Base-by-base conservation (phyloP, 2,113 vertebrate genomes). In the Cheirogaleus medius region DNA sequence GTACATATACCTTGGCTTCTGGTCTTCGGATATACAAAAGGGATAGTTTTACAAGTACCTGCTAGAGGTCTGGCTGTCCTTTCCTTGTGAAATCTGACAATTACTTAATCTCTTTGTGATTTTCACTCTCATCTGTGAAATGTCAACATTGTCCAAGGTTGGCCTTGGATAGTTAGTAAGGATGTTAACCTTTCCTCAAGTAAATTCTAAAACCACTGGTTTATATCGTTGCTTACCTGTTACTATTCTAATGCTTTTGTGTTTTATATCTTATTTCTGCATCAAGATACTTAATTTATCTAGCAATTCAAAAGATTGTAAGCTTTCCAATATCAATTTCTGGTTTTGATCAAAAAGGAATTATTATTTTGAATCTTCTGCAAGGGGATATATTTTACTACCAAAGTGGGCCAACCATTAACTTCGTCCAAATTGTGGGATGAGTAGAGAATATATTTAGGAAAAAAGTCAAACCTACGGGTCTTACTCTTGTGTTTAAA, bases 401-500 rank as follows among this genome's bases (percentile, higher is more conserved):
- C 25, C 15, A 6, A 44, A 82, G 11, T n/a, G 5, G 13, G 4
- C 29, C 73, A 87, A 63, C 20, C 49, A 77, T 1, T 44, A 90
- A 64, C 10, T 60, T 82, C 2, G 56, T 4, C 20, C 21, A 63
- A 86, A 32, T 71, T 56, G 5, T 81, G n/a, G 85, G 37, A 49
- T 94, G 54, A 39, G n/a, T 64, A 71, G 29, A 74, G n/a, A 60
- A 60, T 44, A 54, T 60, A 58, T 54, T 89, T 66, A n/a, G 39
- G 6, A 56, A 74, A 27, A 63, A 71, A 37, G 8, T 37, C 18
- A 73, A 78, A 80, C 13, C 8, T 81, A 52, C 11, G n/a, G 39
- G n/a, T 92, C 80, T 60, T 89, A 34, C 49, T 95, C 60, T 89
- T n/a, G 44, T 81, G n/a, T 54, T 82, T 90, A 60, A 74, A 27